Base-by-base conservation (phyloP, 2,797 vertebrate genomes). In the Myotis findleyi region DNA sequence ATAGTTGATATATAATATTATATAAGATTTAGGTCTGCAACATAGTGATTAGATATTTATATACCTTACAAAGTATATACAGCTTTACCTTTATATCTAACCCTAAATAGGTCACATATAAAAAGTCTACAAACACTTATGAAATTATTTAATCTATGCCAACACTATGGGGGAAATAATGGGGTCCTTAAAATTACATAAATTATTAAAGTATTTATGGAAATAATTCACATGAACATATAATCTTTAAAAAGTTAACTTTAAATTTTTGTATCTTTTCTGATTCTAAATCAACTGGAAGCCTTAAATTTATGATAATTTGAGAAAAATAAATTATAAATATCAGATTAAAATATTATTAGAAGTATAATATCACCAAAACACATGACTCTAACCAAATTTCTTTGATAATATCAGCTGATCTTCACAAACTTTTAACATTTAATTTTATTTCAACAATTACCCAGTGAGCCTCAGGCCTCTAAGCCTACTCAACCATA, bases 81-180 rank as follows among this genome's bases (percentile, higher is more conserved):
- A 81, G 38, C 25, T 44, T 94, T 82, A 79, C 76, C 36, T 71
- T 75, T 96, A 82, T 91, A 85, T 18, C 7, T 81, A 90, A 87
- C 49, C 18, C 20, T 73, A 90, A 91, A 51, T 83, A 86, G 89
- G 8, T 23, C 14, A 36, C 13, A 53, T 41, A 20, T 27, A 33
- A 79, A 85, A 85, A 14, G 1, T 17, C 2, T 2, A 77, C 9
- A 41, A 59, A 73, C 20, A 14, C 36, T 91, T 57, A 36, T 80
- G 7, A 41, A 72, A 27, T 84, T 84, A 64, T 2, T 41, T 38
- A 91, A 94, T 68, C 16, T 47, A 47, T 36, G 36, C 13, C 17
- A 12, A 5, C 80, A 76, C 27, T 27, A 27, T 27, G 38, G 9
- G 47, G 69, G 17, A 85, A 79, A 83, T 47, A 66, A 81, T 33